Conservation (phyloP, 1,140 invertebrate species). For the Geopemphigus sp. region DNA sequence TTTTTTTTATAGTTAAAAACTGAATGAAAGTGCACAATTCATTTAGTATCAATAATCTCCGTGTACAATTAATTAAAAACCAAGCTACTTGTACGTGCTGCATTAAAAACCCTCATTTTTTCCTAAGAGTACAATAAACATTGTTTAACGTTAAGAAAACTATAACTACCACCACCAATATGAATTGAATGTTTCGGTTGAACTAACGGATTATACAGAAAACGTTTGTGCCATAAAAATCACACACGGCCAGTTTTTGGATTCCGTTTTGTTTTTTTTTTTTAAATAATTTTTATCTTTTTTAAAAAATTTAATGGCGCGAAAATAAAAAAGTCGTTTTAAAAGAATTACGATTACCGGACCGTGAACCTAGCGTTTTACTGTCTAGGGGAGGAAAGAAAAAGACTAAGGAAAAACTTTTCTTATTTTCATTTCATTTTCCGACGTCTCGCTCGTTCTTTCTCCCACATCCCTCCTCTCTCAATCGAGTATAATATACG, state of each 20-base stretch:
- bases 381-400: conserved; percentile 4
- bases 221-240: background rate
- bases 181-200: background rate
- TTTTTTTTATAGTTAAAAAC: background rate
- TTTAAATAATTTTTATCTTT: conserved; percentile 4
- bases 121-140: background rate
- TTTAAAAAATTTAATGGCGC: conserved; percentile 37
- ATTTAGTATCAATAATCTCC: background rate
- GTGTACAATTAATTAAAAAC: background rate
- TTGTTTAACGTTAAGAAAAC: background rate
- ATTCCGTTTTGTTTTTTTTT: background rate
- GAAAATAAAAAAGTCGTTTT: conserved; percentile 46
- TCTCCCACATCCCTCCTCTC: too few species aligned
- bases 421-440: conserved; percentile 39
- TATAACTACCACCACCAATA: background rate
- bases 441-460: background rate
- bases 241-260: background rate
- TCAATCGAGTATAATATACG: conserved; percentile 15
- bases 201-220: background rate
- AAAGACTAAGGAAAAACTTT: conserved; percentile 20
- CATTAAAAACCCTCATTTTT: background rate
- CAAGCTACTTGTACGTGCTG: too few species aligned
- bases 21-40: background rate
- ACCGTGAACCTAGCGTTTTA: conserved; percentile 30
- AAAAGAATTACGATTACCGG: conserved; percentile 42